Conservation (phyloP, 2,113 vertebrate species). For the Cryptoleucopteryx plumbea region DNA sequence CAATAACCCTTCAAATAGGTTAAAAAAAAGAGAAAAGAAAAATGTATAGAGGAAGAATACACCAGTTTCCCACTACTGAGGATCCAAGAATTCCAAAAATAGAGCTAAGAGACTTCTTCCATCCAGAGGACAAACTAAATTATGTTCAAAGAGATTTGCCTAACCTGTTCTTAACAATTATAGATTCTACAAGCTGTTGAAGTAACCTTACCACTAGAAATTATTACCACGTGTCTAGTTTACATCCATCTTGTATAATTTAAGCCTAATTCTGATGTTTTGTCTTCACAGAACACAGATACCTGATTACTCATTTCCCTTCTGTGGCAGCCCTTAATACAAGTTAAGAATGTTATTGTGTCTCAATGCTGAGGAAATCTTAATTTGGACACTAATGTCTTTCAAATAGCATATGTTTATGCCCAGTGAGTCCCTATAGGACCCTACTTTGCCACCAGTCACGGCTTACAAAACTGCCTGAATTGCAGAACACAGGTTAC, state of each 20-base stretch:
- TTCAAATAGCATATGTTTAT: neutral
- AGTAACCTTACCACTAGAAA: neutral
- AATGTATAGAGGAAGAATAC: neutral
- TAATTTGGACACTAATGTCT: neutral
- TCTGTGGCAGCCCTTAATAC: neutral
- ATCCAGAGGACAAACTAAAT: neutral
- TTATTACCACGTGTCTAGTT: neutral
- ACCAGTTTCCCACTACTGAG: neutral
- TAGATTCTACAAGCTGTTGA: neutral
- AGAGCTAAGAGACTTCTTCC: neutral
- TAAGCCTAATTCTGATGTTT: neutral
- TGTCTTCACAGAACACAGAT: neutral
- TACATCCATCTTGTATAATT: neutral
- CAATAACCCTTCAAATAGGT: neutral
- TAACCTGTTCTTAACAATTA: neutral
- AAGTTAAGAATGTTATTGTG: neutral
- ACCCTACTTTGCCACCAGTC: neutral
- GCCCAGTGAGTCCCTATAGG: neutral
- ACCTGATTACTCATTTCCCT: neutral
- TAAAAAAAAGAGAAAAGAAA: neutral
- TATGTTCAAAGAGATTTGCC: neutral
- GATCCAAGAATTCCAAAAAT: neutral
- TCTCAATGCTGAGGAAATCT: neutral
- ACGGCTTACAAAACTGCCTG: neutral
- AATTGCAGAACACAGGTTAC: neutral